Base-by-base conservation (phyloP, 2,113 vertebrate species). In the Phyllopteryx taeniolatus region DNA sequence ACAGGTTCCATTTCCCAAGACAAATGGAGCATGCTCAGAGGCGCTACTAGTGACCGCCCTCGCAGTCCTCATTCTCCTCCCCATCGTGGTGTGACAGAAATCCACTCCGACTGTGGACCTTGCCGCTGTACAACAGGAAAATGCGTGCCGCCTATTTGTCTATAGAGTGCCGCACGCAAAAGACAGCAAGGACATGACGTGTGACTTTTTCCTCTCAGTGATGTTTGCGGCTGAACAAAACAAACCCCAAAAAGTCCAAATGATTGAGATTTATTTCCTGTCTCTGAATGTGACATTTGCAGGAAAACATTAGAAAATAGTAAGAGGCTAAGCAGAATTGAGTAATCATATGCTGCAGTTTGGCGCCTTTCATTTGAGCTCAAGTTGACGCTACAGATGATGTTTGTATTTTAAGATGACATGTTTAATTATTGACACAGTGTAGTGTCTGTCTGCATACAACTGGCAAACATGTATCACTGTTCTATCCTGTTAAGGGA, bases 21-120 rank as follows among this genome's bases (percentile, higher is more conserved):
- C 84, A 80, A 84, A 89, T 75, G 15, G 88, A 89, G 88, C 87
- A 88, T 84, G 87, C 88, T 90, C 82, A 75, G 83, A 86, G 78
- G 63, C 68, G 82, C 84, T 83, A 73, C 72, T 42, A 81, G 87
- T 80, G 91, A 92, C 87, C 85, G 83, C 73, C 82, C 83, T 81
- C 83, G 67, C 85, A 83, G 74, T 75, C 82, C 72, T 75, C 79
- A 78, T 81, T 83, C 79, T 70, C 72, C 70, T 69, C 39, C 74
- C 74, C 65, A 61, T 67, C 79, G 74, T 71, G 77, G 68, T 72
- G 72, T 82, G 86, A 88, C 88, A 85, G 85, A 81, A 81, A 84
- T 85, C 82, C 76, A 79, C 77, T 79, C 71, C 71, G 75, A 79
- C 79, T 72, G 76, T 65, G 72, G 72, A 75, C 82, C 78, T 79